Evolutionary conservation across 2,797 vertebrate genomes (phyloP).

Genomic region (Periparus ater): DNA sequence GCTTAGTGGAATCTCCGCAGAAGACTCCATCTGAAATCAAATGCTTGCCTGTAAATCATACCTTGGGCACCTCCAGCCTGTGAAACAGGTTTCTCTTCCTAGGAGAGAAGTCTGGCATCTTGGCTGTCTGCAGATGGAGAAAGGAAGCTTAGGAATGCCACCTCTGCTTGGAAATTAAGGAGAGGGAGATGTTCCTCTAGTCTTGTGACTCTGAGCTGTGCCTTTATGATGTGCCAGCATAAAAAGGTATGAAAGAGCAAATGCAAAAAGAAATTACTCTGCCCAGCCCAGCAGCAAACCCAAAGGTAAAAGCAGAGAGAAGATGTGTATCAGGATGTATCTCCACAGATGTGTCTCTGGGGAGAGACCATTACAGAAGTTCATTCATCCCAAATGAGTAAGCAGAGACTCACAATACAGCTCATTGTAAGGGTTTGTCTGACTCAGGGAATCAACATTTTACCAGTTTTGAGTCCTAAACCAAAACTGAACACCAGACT

Average conservation of each 20-base stretch:
- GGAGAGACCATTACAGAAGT: background rate
- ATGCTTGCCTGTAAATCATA: background rate
- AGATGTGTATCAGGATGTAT: background rate
- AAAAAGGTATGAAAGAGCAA: background rate
- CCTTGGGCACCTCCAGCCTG: background rate
- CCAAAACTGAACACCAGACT: background rate
- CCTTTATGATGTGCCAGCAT: background rate
- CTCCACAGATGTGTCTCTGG: background rate
- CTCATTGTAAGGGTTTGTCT: background rate
- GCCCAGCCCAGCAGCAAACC: background rate
- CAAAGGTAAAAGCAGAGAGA: background rate
- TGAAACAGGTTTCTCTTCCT: background rate
- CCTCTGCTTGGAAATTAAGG: background rate
- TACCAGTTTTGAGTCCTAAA: background rate
- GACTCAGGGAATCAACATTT: background rate
- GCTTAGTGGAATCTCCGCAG: background rate
- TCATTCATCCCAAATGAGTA: background rate
- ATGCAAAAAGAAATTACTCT: background rate
- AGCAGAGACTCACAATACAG: background rate
- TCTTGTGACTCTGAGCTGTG: background rate
- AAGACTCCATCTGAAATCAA: background rate
- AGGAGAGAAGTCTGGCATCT: background rate
- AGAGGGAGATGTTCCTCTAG: background rate
- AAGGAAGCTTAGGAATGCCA: background rate
- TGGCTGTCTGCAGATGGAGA: background rate